Percentiles rank a stretch among this genome's conserved stretches.
These are phyloP conservation scores for Hippocampus kuda DNA, from an alignment of 2,797 vertebrate genomes.

Conservation along the genomic window DNA sequence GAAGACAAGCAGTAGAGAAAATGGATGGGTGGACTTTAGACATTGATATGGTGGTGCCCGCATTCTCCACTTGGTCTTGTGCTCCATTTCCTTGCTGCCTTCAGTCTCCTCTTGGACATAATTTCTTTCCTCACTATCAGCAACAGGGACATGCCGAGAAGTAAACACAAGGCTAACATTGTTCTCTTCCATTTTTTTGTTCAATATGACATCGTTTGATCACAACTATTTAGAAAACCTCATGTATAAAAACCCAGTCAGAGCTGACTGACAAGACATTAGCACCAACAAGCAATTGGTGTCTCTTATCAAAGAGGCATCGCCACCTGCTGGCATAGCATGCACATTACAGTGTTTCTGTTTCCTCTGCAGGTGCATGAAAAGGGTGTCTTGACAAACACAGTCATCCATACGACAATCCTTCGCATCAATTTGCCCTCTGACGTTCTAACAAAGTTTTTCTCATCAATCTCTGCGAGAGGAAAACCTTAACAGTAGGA, in stretches of 20 bases:
- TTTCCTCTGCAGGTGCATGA: neutral
- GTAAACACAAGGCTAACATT: too few species aligned
- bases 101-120: too few species aligned
- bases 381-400: neutral
- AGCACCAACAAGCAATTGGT: neutral
- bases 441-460: neutral
- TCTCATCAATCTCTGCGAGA: neutral
- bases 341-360: neutral
- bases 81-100: too few species aligned
- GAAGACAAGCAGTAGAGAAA: neutral
- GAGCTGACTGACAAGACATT: neutral
- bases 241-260: neutral
- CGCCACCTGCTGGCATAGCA: neutral
- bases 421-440: neutral
- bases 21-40: neutral
- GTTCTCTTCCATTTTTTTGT: too few species aligned
- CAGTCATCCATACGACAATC: neutral
- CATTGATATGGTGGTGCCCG: neutral
- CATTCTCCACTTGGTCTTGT: too few species aligned
- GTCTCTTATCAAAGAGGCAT: neutral
- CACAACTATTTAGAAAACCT: neutral
- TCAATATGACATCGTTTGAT: too few species aligned
- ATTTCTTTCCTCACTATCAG: too few species aligned
- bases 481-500: slow-evolving; percentile 6
- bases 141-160: too few species aligned